phyloP scores from a whole-genome alignment of 2,113 vertebrate species.

The Pongo pygmaeus region DNA sequence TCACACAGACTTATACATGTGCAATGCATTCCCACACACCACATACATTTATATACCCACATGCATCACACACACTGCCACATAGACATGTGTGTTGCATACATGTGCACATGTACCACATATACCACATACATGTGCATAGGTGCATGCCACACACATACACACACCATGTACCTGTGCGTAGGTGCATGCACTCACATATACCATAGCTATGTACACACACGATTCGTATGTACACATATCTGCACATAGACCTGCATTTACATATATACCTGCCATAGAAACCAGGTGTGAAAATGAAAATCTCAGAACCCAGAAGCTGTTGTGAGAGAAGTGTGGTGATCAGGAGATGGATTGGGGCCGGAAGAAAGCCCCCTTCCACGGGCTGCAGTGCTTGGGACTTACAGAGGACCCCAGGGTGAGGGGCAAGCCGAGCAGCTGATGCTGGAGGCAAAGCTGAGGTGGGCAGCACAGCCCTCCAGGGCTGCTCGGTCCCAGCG shows the following conservation, averaged over 20 bases:
- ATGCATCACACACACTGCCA: too few relatives aligned
- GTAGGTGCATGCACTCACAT: too few relatives aligned
- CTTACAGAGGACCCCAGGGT: background rate
- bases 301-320: background rate
- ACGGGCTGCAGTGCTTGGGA: background rate
- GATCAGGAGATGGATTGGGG: background rate
- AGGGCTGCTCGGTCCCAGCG: rapidly evolving
- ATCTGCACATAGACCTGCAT: background rate
- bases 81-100: too few relatives aligned
- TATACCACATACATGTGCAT: background rate
- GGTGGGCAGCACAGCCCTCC: background rate
- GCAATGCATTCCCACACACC: too few relatives aligned
- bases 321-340: rapidly evolving
- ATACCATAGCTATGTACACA: background rate
- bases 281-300: background rate
- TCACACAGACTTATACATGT: too few relatives aligned
- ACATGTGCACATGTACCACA: background rate
- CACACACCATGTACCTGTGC: background rate
- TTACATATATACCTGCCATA: background rate
- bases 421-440: background rate
- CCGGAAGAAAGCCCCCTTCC: background rate
- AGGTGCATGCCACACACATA: rapidly evolving
- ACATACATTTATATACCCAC: rapidly evolving
- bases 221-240: background rate
- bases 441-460: background rate